Conservation (phyloP, 2,888 invertebrate genomes). For the Acanthosepion pharaonis region DNA sequence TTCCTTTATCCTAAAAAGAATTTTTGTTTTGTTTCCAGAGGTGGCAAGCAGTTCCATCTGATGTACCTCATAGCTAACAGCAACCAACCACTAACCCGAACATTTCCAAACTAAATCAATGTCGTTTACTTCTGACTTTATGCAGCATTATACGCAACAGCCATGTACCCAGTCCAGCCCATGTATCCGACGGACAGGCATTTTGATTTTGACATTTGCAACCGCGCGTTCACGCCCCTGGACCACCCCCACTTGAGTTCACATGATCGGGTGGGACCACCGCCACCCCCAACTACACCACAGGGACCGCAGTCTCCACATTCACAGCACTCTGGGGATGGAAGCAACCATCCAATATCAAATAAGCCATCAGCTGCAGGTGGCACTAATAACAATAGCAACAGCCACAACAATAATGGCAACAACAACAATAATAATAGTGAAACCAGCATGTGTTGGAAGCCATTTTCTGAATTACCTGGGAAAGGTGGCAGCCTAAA, state of each 20-base stretch:
- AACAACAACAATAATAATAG: neutral
- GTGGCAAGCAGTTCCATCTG: neutral
- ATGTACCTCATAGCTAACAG: neutral
- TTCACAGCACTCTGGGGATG: constrained; percentile 36
- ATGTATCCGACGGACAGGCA: constrained; percentile 42
- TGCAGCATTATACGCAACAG: constrained; percentile 1
- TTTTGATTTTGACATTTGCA: constrained; percentile 43
- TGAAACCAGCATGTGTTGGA: constrained; percentile 20
- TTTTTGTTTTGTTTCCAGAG: neutral
- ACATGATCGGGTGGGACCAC: neutral
- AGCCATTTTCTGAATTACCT: constrained; percentile 24
- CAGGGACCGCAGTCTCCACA: constrained; percentile 45
- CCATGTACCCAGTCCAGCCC: constrained; percentile 43
- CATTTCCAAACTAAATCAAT: neutral
- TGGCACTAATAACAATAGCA: neutral
- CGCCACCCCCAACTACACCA: constrained; percentile 42
- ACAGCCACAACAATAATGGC: neutral
- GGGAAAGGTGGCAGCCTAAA: constrained; percentile 24
- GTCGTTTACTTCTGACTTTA: constrained; percentile 20
- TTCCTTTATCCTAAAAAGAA: neutral
- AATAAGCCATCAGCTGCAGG: neutral
- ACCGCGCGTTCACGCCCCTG: constrained; percentile 35
- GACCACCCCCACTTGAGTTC: constrained; percentile 41
- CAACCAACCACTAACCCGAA: neutral
- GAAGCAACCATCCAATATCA: neutral